Base-by-base conservation (phyloP, 2,888 invertebrate genomes). In the Caenorhabditis zanzibari region DNA sequence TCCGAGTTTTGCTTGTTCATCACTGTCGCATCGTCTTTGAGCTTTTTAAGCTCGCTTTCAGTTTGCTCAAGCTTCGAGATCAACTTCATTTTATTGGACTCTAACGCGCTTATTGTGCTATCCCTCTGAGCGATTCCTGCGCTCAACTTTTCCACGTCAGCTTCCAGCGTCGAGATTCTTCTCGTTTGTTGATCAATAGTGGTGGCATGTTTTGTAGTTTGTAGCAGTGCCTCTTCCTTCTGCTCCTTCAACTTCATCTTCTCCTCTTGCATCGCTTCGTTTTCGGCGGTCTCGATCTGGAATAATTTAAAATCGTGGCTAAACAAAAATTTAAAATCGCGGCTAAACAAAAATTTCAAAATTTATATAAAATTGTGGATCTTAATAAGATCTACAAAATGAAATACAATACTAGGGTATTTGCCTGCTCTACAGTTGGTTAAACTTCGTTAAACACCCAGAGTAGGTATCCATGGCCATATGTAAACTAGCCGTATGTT, bases 1-100 rank as follows among this genome's bases (percentile, higher is more conserved):
- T 87, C 86, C 3, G 75, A 52, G 58, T 82, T 83, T 47, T 85
- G 81, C 54, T 84, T 84, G 69, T 74, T 35, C 41, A 82, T 74
- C 38, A 85, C 64, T 1, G 84, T 82, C 28, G 86, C 14, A 32
- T 85, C 75, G 49, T 86, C 87, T 44, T 77, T 77, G 47, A 73
- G n/a, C 32, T 77, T 68, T 16, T 84, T 76, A 0, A 69, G 69
- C 12, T 69, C 83, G 12, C 35, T n/a, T 38, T 85, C 79, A 12
- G 63, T 32, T 10, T 19, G 28, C n/a, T 81, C 83, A 24, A 86
- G 14, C n/a, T 77, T 84, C 1, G 69, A 52, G 0, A 77, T 85
- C 32, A 87, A 35, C n/a, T 84, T 74, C 56, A 77, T 79, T 24
- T 81, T 71, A 41, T 85, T 84, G 12, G 80, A 61, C 38, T 87